Base-by-base conservation (phyloP, 2,888 invertebrate genomes). In the Tromatobia lineatoria region DNA sequence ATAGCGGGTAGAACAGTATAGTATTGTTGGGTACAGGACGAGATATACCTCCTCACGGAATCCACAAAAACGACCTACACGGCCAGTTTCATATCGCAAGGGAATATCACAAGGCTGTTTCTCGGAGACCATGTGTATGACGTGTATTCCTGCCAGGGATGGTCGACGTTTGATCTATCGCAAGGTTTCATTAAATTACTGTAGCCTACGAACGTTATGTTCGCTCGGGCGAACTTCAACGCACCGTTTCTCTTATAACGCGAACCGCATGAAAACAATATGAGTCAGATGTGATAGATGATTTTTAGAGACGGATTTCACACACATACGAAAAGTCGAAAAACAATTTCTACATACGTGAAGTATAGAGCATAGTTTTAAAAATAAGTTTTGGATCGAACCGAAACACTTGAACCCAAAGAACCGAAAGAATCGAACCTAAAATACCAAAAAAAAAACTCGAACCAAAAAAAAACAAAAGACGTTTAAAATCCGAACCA, bases 121-220 rank as follows among this genome's bases (percentile, higher is more conserved):
- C 15, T 38, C 38, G 61, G 47, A 66, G 8, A 61, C 64, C 61
- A 59, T 52, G 47, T 80, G 29, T 25, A 52, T 20, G 77, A 45
- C 75, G 42, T 57, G 59, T 75, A 74, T n/a, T 64, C 45, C 75
- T 67, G n/a, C 42, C 71, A 23, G 45, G 29, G 66, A 84, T 82
- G 69, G 57, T 80, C 67, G 57, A 75, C 86, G 86, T 87, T 87
- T 87, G 85, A 87, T 87, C 76, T 87, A 81, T 78, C 67, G 74
- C 80, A 64, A 84, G 86, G 83, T 79, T 86, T 86, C 86, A 86
- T 87, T 80, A 83, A 87, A 87, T 86, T 84, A 84, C 82, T 38
- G 20, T 47, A 67, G 66, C 54, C 59, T 23, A 78, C 64, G 69
- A 50, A 75, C 57, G 75, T 64, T 47, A 34, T 77, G 61, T 47